These are phyloP conservation scores for Acholoe squamosa DNA, from an alignment of 2,888 invertebrate genomes.

Conservation along the genomic window DNA sequence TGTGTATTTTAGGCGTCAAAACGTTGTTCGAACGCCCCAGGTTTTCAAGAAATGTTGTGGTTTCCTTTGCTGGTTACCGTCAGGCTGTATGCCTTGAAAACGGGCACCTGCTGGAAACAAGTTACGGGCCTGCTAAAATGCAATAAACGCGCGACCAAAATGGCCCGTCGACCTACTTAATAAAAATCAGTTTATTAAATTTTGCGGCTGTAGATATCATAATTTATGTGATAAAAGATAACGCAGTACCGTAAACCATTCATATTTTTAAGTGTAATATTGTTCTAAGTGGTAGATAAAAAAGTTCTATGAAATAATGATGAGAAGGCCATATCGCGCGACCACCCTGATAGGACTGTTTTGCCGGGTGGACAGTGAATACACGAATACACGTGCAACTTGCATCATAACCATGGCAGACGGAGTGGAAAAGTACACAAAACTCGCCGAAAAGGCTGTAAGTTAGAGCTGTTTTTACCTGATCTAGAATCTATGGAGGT, in stretches of 20 bases:
- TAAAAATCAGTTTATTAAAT: too few relatives aligned
- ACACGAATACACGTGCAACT: background rate
- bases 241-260: too few relatives aligned
- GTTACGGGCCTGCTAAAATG: background rate
- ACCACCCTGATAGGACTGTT: background rate
- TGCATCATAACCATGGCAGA: background rate
- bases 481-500: background rate
- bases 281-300: too few relatives aligned
- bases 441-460: slow-evolving; percentile 45
- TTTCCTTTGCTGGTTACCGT: background rate
- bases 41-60: background rate
- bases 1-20: too few relatives aligned
- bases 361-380: background rate
- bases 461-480: background rate
- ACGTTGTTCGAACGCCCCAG: too few relatives aligned
- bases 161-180: too few relatives aligned
- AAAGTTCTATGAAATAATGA: too few relatives aligned
- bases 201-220: too few relatives aligned
- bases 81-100: background rate
- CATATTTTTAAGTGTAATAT: too few relatives aligned
- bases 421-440: background rate
- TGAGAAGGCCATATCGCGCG: too few relatives aligned
- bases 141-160: too few relatives aligned
- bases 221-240: too few relatives aligned
- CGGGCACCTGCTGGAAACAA: background rate